phyloP scores from a whole-genome alignment of 1,140 invertebrate genomes.

The Bombus vancouverensis region DNA sequence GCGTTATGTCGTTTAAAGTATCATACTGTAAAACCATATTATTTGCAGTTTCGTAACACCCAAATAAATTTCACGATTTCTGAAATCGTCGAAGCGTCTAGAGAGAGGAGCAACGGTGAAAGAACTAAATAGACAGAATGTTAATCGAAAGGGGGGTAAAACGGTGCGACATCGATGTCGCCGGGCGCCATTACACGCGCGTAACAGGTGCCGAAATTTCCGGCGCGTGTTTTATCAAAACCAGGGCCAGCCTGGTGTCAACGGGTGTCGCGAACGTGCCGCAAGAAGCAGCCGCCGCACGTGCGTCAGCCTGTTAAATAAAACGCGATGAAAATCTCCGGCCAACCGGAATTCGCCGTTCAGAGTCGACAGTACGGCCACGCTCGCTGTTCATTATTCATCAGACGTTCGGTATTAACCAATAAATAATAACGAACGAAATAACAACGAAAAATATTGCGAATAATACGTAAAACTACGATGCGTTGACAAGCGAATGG shows the following conservation, averaged over 20 bases:
- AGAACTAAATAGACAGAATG: background rate
- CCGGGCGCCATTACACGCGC: constrained; percentile 9
- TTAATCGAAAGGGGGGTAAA: background rate
- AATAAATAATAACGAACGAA: too few species aligned
- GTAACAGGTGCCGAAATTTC: constrained; percentile 70
- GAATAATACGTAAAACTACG: too few species aligned
- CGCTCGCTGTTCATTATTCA: too few species aligned
- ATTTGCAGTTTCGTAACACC: too few species aligned
- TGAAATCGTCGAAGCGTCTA: background rate
- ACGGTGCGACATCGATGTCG: background rate
- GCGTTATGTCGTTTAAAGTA: too few species aligned
- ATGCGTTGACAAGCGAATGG: too few species aligned
- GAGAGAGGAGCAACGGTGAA: background rate
- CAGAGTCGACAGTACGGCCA: too few species aligned
- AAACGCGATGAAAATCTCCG: constrained; percentile 25
- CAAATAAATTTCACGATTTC: too few species aligned
- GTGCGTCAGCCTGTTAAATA: constrained; percentile 17
- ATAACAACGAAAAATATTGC: too few species aligned
- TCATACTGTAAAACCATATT: too few species aligned
- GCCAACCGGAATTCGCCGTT: background rate
- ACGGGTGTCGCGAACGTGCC: constrained; percentile 67
- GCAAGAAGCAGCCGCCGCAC: constrained; percentile 21
- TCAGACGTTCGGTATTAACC: too few species aligned
- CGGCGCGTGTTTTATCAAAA: constrained; percentile 63
- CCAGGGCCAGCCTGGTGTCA: constrained; percentile 40